Evolutionary conservation across 2,888 invertebrate species (phyloP).

Genomic region (Lamellibrachia satsuma): DNA sequence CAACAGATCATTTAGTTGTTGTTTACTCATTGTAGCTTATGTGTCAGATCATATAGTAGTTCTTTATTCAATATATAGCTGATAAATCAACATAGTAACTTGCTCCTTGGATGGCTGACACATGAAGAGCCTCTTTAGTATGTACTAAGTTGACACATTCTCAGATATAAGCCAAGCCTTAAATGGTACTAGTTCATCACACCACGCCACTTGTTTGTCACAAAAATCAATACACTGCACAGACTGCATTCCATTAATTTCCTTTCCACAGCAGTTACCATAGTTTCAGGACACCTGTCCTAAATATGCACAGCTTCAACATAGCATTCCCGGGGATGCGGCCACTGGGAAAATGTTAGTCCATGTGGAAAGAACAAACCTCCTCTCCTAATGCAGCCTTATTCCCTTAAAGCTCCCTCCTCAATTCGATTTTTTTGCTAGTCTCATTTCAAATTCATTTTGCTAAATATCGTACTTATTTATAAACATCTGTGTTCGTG

Average conservation of each 20-base stretch:
- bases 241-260: background rate
- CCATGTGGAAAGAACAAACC: background rate
- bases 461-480: too few species aligned
- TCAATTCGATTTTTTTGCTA: too few species aligned
- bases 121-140: background rate
- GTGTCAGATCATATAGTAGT: background rate
- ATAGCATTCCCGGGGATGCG: background rate
- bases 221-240: background rate
- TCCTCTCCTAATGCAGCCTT: background rate
- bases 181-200: background rate
- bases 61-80: background rate
- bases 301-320: background rate
- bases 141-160: background rate
- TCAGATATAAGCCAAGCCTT: background rate
- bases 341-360: background rate
- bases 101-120: background rate
- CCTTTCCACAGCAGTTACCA: background rate
- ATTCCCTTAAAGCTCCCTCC: background rate
- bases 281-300: background rate
- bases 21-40: background rate
- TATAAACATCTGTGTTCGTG: too few species aligned
- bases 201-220: background rate
- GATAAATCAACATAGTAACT: background rate
- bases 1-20: background rate
- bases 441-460: too few species aligned